Conservation (phyloP, 2,113 vertebrate species). For the Delphinapterus leucas region DNA sequence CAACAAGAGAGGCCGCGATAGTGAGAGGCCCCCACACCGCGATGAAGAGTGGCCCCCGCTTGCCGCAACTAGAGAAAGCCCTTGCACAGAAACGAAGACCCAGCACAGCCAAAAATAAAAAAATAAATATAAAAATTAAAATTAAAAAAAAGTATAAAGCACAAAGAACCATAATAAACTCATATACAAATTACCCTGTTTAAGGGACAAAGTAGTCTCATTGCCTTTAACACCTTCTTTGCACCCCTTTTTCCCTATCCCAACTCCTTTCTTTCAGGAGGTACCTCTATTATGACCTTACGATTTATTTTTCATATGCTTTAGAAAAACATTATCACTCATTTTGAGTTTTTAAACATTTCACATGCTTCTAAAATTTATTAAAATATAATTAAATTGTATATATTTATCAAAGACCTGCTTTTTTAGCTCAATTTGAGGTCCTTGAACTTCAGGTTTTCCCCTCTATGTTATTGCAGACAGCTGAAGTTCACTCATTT, state of each 20-base stretch:
- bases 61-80: no score
- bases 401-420: background rate
- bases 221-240: background rate
- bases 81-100: no score
- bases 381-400: background rate
- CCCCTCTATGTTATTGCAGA: background rate
- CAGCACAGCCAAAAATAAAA: background rate
- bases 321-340: background rate
- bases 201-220: background rate
- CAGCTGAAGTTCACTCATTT: background rate
- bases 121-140: background rate
- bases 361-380: background rate
- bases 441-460: background rate
- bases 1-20: no score
- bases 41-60: no score
- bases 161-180: background rate
- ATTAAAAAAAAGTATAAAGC: background rate
- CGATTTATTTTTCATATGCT: background rate
- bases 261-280: background rate
- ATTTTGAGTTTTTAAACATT: background rate
- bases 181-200: background rate
- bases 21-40: no score
- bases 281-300: background rate
- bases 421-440: background rate
- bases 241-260: rapidly evolving